Conservation (phyloP, 2,797 vertebrate species). For the Ciconia nigra region DNA sequence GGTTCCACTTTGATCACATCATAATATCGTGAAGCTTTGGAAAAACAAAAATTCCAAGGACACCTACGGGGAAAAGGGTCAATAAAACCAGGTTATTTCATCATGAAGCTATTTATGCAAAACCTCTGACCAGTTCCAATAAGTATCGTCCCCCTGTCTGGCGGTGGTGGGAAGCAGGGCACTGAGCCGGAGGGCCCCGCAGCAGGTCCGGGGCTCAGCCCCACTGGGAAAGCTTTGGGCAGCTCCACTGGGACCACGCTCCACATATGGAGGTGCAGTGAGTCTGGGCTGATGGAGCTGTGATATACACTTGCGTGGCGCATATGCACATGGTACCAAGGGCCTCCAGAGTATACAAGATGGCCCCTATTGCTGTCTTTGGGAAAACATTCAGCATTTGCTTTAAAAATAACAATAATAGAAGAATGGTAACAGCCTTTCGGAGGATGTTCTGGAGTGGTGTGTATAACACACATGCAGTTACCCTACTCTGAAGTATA, state of each 20-base stretch:
- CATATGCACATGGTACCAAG: not conserved
- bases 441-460: not conserved
- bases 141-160: not conserved
- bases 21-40: not conserved
- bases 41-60: not conserved
- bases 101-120: not conserved
- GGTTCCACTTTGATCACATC: not conserved
- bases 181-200: not conserved
- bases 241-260: not conserved
- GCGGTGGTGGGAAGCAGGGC: not conserved
- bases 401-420: not conserved
- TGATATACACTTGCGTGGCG: not conserved
- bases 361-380: not conserved
- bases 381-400: conserved; percentile 30
- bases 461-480: not conserved
- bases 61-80: not conserved
- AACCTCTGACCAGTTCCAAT: not conserved
- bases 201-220: not conserved
- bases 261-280: too few species aligned
- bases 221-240: not conserved
- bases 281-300: not conserved
- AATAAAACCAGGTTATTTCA: not conserved
- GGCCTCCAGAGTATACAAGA: not conserved
- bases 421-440: not conserved
- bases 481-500: not conserved